These are phyloP conservation scores for Ophraella communa DNA, from an alignment of 2,888 invertebrate species.

Conservation along the genomic window DNA sequence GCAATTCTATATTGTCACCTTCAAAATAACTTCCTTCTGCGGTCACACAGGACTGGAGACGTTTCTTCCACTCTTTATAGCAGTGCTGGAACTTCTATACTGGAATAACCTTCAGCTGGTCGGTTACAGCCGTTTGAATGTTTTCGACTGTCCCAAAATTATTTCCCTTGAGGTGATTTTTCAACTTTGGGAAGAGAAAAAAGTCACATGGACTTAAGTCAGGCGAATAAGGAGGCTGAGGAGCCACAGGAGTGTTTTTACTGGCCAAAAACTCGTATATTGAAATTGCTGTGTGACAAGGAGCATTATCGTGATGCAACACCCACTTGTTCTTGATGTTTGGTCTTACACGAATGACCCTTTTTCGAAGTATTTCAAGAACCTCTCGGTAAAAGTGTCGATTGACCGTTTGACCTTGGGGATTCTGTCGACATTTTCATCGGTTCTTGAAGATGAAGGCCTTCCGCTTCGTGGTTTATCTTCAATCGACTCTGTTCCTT, in stretches of 20 bases:
- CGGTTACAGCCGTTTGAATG: not conserved
- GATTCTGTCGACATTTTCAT: too few species aligned
- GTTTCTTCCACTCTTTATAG: not conserved
- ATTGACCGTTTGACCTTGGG: too few species aligned
- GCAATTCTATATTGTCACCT: too few species aligned
- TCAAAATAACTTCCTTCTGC: too few species aligned
- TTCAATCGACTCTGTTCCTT: too few species aligned
- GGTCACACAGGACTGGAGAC: too few species aligned
- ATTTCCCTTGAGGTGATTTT: not conserved
- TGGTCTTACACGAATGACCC: not conserved
- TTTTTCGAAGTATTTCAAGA: not conserved
- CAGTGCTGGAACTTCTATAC: not conserved
- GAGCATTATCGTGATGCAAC: not conserved
- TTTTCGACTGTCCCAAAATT: not conserved
- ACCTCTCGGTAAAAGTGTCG: too few species aligned
- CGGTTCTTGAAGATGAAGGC: too few species aligned
- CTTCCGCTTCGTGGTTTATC: too few species aligned
- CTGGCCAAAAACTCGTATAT: not conserved
- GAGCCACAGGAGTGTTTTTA: not conserved
- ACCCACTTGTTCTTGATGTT: not conserved
- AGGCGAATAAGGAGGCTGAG: not conserved
- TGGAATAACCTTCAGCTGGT: not conserved
- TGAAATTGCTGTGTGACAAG: not conserved
- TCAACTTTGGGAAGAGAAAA: not conserved
- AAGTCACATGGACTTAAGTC: not conserved